Evolutionary conservation across 1,140 invertebrate genomes (phyloP), one percentile per base, ranked within the genome.

Genomic region (Drosophila miranda): DNA sequence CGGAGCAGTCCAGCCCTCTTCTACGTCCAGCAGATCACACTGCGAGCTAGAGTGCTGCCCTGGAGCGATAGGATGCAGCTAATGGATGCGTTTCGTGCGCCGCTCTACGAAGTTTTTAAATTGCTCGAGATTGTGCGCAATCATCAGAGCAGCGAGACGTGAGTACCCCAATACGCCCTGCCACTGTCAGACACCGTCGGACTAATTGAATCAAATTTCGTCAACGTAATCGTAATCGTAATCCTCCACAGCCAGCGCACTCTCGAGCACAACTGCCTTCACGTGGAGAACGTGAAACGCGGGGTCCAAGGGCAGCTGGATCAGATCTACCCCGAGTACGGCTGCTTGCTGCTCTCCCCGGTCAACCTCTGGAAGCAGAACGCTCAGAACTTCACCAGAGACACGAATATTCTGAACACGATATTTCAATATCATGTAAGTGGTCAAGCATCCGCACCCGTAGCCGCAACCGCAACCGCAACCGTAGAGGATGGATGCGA

Each of bases 311-410:
- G 73, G 23, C 92, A 69, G 89, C 91, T 89, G 87, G 90, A 82
- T 81, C 93, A 92, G 80, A 92, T 96, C 61, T 92, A 98, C 26
- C 98, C 98, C 0, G 95, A 98, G 89, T 98, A 97, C 89, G 96
- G 95, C 90, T 99, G 98, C 90, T 92, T 99, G 0, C 91, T 98
- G n/a, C 90, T 99, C 0, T 99, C 98, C 3, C 98, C 98, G 0
- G 97, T 97, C 0, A 98, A 98, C 92, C 92, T 99, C 26, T 99
- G 98, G 98, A 94, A 95, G 63, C 95, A 96, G 87, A 96, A 97
- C 91, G 91, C 94, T 6, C 94, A 95, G 76, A 92, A 94, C 26
- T 97, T 96, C 87, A 93, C 94, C 41, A 92, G 94, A 59, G 96
- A 98, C 90, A 92, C 93, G 13, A 95, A 96, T 86, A 94, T 97